Conservation (phyloP, 2,888 invertebrate genomes). For the Ariolimax columbianus region DNA sequence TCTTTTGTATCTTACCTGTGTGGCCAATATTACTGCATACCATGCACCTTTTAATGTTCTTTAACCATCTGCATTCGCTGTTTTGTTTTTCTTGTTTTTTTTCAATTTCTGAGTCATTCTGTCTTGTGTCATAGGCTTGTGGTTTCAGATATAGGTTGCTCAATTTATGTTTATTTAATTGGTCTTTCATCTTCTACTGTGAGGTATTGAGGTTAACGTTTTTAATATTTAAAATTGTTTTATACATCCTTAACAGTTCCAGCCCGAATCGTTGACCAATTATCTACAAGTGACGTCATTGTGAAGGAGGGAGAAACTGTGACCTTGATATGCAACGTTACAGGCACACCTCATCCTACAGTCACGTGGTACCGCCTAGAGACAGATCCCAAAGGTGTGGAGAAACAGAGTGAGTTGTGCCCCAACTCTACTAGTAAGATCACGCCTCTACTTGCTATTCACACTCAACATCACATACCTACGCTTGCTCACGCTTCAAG, state of each 20-base stretch:
- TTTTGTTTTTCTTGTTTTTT: too few species aligned
- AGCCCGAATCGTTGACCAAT: conserved; percentile 93
- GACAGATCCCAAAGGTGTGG: conserved; percentile 59
- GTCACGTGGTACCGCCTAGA: conserved; percentile 88
- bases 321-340: conserved; percentile 88
- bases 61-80: too few species aligned
- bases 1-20: too few species aligned
- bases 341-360: conserved; percentile 89
- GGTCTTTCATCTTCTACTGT: too few species aligned
- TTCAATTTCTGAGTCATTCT: too few species aligned
- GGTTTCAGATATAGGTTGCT: too few species aligned
- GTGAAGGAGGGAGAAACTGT: conserved; percentile 97
- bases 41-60: too few species aligned
- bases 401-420: conserved; percentile 63
- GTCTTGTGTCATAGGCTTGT: too few species aligned
- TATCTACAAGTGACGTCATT: conserved; percentile 89
- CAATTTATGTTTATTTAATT: too few species aligned
- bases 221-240: too few species aligned
- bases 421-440: conserved; percentile 57
- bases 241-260: conserved; percentile 85
- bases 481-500: background rate
- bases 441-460: background rate
- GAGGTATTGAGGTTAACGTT: too few species aligned
- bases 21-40: too few species aligned
- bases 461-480: background rate